Evolutionary conservation across 2,888 invertebrate genomes (phyloP), one percentile per base, ranked within the genome.

Genomic region (Apeira syringaria): DNA sequence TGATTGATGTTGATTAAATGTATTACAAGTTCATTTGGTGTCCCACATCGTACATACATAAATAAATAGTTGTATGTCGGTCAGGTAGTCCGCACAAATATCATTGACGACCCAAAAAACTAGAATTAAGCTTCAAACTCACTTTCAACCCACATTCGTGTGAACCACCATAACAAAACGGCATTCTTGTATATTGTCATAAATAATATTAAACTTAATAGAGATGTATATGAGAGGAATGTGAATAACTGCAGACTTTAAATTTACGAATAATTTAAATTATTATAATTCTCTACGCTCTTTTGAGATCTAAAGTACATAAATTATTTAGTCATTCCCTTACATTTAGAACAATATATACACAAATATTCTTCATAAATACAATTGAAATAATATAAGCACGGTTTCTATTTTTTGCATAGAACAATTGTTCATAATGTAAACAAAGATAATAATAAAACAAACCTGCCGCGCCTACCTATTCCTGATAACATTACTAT

Each of bases 61-160:
- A 48, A 42, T 46, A 42, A 34, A 35, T 44, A 20, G 5, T 8
- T 4, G 33, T 40, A 33, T 39, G 39, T 32, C 45, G 45, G 41
- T 41, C 50, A 53, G 41, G 38, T 41, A 41, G 49, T 40, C 44
- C 43, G 34, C 26, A 50, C 45, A 49, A 50, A 45, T 45, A 50
- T 53, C 41, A 49, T 25, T 40, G 46, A 44, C 49, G 53, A 56
- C 56, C 50, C 46, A 48, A 43, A 50, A 41, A 50, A 47, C 50
- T 41, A 50, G 45, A 51, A 54, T 39, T 37, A 47, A 38, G 38
- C 48, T 41, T 45, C 32, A 49, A 56, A 53, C 44, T 56, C 50
- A 53, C 51, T 56, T 53, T 51, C 37, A 52, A 51, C 56, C 47
- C 15, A 48, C 45, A 56, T 56, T 51, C 32, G 50, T 53, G 43